A percentile compares a stretch with the other conserved stretches of the same genome.
phyloP scores from a whole-genome alignment of 2,113 vertebrate species.

The Catagonus wagneri region DNA sequence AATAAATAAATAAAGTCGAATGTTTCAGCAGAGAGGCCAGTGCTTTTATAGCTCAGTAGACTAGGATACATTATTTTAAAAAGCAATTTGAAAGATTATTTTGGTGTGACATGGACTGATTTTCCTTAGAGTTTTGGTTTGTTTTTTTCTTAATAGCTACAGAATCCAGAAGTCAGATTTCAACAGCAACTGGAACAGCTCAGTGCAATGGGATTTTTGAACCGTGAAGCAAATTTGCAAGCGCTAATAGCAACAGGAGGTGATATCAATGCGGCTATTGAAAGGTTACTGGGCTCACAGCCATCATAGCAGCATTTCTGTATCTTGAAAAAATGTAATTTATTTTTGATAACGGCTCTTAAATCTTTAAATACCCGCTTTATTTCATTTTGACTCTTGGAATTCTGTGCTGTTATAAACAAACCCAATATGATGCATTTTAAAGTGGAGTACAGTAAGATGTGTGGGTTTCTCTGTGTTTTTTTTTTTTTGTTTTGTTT shows the following conservation, averaged over 20 bases:
- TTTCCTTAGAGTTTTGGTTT: slow-evolving; percentile 20
- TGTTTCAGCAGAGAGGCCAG: slow-evolving; percentile 5
- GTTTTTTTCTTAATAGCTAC: slow-evolving; percentile 83
- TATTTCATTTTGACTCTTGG: slow-evolving; percentile 89
- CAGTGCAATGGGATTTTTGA: slow-evolving; percentile 98
- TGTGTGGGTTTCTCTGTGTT: slow-evolving; percentile 68
- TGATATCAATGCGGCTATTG: slow-evolving; percentile 92
- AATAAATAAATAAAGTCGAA: too few relatives aligned
- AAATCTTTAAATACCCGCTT: slow-evolving; percentile 91
- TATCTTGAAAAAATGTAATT: slow-evolving; percentile 91
- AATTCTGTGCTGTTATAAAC: slow-evolving; percentile 88
- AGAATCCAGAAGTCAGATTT: slow-evolving; percentile 92
- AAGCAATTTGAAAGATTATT: background rate
- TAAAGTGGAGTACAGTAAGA: slow-evolving; percentile 86
- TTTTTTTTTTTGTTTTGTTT: slow-evolving; percentile 8
- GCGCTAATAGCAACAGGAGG: slow-evolving; percentile 93
- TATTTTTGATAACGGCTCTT: slow-evolving; percentile 93
- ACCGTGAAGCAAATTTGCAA: slow-evolving; percentile 98
- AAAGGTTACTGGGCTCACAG: slow-evolving; percentile 92
- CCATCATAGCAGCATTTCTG: slow-evolving; percentile 91
- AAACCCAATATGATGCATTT: slow-evolving; percentile 86
- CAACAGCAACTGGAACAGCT: slow-evolving; percentile 96
- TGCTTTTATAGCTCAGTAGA: slow-evolving; percentile 28
- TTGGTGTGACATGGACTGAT: background rate
- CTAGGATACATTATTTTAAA: background rate